Evolutionary conservation across 2,797 vertebrate species (phyloP).

Genomic region (Myotis vivesi): DNA sequence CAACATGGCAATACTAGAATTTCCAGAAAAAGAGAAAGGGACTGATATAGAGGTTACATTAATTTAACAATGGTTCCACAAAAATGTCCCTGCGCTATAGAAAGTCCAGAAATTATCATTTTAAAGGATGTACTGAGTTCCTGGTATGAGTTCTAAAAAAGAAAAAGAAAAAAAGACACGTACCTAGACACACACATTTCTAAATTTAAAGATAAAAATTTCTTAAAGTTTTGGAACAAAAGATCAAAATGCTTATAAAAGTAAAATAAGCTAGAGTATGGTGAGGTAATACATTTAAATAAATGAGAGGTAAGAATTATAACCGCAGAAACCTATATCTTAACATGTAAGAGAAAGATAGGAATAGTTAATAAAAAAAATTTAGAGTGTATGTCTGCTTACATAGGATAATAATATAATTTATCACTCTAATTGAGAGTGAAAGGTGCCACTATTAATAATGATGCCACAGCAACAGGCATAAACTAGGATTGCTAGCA

Average conservation of each 20-base stretch:
- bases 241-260: neutral
- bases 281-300: neutral
- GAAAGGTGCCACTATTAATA: conserved; percentile 1
- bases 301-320: neutral
- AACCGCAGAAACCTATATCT: neutral
- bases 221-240: neutral
- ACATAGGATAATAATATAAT: neutral
- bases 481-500: neutral
- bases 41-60: neutral
- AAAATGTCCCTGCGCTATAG: neutral
- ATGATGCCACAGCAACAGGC: neutral
- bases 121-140: neutral
- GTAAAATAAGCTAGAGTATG: conserved; percentile 1
- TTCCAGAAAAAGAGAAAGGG: conserved; percentile 36
- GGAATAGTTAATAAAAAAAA: neutral
- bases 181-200: neutral
- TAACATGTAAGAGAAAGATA: neutral
- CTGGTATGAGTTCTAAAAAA: neutral
- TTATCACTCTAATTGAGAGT: neutral
- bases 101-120: neutral
- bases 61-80: conserved; percentile 43
- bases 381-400: neutral
- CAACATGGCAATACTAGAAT: conserved; percentile 8
- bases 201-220: conserved; percentile 31
- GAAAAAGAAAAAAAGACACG: neutral